phyloP scores from a whole-genome alignment of 2,797 vertebrate species.

The Sebastolobus alascanus region DNA sequence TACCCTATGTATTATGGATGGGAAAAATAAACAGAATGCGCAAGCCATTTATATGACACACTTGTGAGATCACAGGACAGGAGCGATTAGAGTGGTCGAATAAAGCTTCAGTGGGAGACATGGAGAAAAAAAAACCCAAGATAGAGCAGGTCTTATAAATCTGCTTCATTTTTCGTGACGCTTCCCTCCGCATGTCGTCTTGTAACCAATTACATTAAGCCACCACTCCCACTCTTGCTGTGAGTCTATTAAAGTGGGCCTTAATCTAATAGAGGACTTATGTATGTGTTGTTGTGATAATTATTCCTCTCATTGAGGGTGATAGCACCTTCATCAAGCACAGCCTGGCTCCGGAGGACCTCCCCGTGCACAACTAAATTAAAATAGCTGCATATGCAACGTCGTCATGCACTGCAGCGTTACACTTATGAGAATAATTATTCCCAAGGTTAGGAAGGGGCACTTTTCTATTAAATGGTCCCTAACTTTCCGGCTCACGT shows the following conservation, averaged over 20 bases:
- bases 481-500: slow-evolving; percentile 51
- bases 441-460: slow-evolving; percentile 49
- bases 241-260: slow-evolving; percentile 78
- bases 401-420: slow-evolving; percentile 46
- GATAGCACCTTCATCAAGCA: slow-evolving; percentile 82
- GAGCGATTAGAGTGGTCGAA: slow-evolving; percentile 80
- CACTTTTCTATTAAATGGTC: slow-evolving; percentile 62
- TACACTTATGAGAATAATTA: slow-evolving; percentile 57
- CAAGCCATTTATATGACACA: slow-evolving; percentile 81
- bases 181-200: slow-evolving; percentile 62
- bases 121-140: neutral
- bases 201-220: slow-evolving; percentile 81
- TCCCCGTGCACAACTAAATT: slow-evolving; percentile 70
- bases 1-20: slow-evolving; percentile 84
- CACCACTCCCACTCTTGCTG: slow-evolving; percentile 69
- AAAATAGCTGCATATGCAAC: slow-evolving; percentile 63
- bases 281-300: slow-evolving; percentile 81
- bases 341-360: slow-evolving; percentile 56
- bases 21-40: slow-evolving; percentile 79
- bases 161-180: slow-evolving; percentile 58
- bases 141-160: slow-evolving; percentile 60
- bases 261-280: slow-evolving; percentile 80
- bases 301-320: slow-evolving; percentile 80
- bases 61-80: slow-evolving; percentile 80
- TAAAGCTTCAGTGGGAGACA: slow-evolving; percentile 64